Evolutionary conservation across 2,888 invertebrate genomes (phyloP), one percentile per base, ranked within the genome.

Genomic region (Nephrotoma guestfalica): DNA sequence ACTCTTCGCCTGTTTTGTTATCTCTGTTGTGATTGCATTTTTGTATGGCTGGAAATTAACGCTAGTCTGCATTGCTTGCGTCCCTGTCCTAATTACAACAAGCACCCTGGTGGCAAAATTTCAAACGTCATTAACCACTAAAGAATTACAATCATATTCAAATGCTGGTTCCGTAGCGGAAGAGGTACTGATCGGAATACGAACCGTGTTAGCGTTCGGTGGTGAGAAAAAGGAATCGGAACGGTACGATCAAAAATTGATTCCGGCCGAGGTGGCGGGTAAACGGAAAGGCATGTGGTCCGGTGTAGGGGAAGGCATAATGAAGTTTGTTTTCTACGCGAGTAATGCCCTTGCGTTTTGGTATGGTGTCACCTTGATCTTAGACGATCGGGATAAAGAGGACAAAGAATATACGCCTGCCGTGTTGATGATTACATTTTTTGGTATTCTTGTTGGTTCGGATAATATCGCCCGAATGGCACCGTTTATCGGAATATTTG

Each of bases 11-110:
- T 94, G 95, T 0, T 95, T 95, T 89, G 90, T 96, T 45, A 92
- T 93, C 2, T 94, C 95, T 0, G 93, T 96, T 87, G 89, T 94
- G 85, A 94, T 96, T 86, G 96, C 97, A 0, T 94, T 97, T 90
- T 91, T 93, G 0, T 96, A 96, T 90, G 97, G 97, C 85, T 97
- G 97, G 97, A 94, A 97, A 90, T 92, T 98, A 86, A 97, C 97
- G 0, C 91, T 97, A 43, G 95, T 97, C 84, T 95, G 97, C 86
- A 92, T 97, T 88, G 93, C 95, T 5, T 94, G 96, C 86, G 94
- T 96, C 41, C 97, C 97, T 0, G 90, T 97, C 85, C 93, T 97
- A 41, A 95, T 96, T 7, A 92, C 94, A 4, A 93, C 96, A 11
- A 96, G 96, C 30, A 95, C 94, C 30, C 91, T 96, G 41, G 95